These are phyloP conservation scores for Poeciliopsis turneri DNA, from an alignment of 2,797 vertebrate species.

Conservation along the genomic window DNA sequence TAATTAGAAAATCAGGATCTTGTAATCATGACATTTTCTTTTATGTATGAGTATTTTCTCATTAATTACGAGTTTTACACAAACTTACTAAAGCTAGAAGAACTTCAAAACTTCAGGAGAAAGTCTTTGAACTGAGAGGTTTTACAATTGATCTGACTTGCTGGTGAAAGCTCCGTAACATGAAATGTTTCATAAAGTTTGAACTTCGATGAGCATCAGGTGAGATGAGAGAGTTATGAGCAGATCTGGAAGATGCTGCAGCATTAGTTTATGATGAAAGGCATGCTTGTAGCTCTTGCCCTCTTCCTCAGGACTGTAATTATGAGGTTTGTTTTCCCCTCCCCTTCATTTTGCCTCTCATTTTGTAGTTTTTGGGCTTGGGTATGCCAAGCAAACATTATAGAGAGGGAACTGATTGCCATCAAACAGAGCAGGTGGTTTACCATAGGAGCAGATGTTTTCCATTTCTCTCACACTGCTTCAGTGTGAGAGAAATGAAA, in stretches of 20 bases:
- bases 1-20: no score
- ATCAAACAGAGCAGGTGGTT: constrained; percentile 71
- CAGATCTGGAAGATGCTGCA: constrained; percentile 45
- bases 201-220: constrained; percentile 37
- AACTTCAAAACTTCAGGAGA: background rate
- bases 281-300: constrained; percentile 45
- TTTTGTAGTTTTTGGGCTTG: background rate
- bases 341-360: constrained; percentile 39
- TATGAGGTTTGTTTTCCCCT: constrained; percentile 58
- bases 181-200: constrained; percentile 33
- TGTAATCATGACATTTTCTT: no score
- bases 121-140: background rate
- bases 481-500: constrained; percentile 39
- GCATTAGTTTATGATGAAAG: constrained; percentile 73
- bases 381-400: constrained; percentile 64
- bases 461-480: no score
- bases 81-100: background rate
- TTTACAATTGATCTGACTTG: background rate
- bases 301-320: constrained; percentile 63
- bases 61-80: background rate
- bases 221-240: constrained; percentile 41
- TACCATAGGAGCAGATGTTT: constrained; percentile 68
- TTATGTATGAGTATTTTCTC: no score
- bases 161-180: constrained; percentile 19
- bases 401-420: constrained; percentile 56